Conservation (phyloP, 2,113 vertebrate species). For the Xyliphius kryptos region DNA sequence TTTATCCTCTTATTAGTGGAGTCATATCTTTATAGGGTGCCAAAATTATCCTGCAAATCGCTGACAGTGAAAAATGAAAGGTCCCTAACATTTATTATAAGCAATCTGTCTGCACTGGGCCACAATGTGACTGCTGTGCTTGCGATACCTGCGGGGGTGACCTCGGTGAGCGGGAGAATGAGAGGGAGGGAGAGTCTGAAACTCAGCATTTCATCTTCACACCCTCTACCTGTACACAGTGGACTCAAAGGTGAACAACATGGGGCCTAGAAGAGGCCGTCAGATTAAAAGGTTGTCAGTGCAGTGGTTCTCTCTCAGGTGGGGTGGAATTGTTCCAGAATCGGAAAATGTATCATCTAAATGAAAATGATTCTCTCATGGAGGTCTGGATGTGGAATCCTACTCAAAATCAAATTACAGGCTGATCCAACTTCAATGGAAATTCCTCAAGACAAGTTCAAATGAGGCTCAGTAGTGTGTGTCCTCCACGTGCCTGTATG, state of each 20-base stretch:
- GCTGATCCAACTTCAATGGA: too few relatives aligned
- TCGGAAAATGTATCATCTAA: too few relatives aligned
- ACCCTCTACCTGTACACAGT: neutral
- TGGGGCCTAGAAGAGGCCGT: neutral
- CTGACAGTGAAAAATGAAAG: constrained; percentile 76
- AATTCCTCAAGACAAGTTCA: too few relatives aligned
- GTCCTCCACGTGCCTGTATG: too few relatives aligned
- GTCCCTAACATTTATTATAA: constrained; percentile 72
- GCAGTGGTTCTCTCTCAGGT: neutral
- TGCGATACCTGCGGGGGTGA: constrained; percentile 66
- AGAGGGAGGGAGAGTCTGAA: constrained; percentile 41
- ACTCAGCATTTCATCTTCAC: constrained; percentile 1
- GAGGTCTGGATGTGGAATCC: too few relatives aligned
- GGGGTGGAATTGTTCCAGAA: too few relatives aligned
- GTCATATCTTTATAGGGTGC: constrained; percentile 67
- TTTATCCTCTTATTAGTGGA: constrained; percentile 72
- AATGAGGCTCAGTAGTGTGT: too few relatives aligned
- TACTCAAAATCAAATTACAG: too few relatives aligned
- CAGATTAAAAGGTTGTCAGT: neutral
- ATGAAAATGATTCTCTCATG: too few relatives aligned
- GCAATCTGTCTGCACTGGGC: constrained; percentile 70
- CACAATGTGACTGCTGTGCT: constrained; percentile 72
- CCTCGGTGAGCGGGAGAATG: constrained; percentile 50
- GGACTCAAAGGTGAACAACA: constrained; percentile 6
- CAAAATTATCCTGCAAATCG: constrained; percentile 71